phyloP scores from a whole-genome alignment of 2,888 invertebrate species.

The Gandaritis pyraliata region DNA sequence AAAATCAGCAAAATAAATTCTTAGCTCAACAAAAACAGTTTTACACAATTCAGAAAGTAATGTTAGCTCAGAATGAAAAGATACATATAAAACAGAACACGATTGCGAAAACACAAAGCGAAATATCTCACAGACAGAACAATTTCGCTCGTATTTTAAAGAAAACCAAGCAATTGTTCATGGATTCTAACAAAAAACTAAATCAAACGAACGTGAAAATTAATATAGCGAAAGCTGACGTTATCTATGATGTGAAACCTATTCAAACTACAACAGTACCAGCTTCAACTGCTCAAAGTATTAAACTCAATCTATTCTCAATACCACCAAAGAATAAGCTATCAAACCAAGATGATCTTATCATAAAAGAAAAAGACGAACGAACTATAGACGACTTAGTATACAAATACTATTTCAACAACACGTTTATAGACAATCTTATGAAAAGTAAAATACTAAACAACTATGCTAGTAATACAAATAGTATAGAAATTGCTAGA shows the following conservation, averaged over 20 bases:
- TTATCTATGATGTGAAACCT: background rate
- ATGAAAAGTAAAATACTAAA: constrained; percentile 68
- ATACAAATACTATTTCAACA: constrained; percentile 78
- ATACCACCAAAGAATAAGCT: constrained; percentile 57
- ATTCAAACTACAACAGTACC: constrained; percentile 37
- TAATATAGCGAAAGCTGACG: constrained; percentile 12
- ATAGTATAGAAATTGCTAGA: constrained; percentile 43
- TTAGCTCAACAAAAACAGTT: constrained; percentile 71
- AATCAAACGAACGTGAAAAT: constrained; percentile 21
- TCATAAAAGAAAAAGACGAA: constrained; percentile 72
- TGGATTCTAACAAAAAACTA: constrained; percentile 50
- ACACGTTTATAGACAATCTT: constrained; percentile 71
- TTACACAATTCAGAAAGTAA: constrained; percentile 69
- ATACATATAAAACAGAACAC: constrained; percentile 68
- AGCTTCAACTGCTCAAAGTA: constrained; percentile 53
- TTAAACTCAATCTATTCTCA: constrained; percentile 74
- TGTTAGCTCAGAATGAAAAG: constrained; percentile 73
- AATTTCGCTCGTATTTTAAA: constrained; percentile 71
- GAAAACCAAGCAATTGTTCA: constrained; percentile 66
- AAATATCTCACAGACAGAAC: constrained; percentile 73
- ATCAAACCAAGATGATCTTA: constrained; percentile 64
- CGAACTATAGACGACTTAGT: constrained; percentile 72
- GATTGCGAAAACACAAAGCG: constrained; percentile 72
- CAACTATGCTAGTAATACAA: constrained; percentile 48
- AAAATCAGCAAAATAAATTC: constrained; percentile 73